Conservation (phyloP, 2,888 invertebrate genomes). For the Rotaria socialis region DNA sequence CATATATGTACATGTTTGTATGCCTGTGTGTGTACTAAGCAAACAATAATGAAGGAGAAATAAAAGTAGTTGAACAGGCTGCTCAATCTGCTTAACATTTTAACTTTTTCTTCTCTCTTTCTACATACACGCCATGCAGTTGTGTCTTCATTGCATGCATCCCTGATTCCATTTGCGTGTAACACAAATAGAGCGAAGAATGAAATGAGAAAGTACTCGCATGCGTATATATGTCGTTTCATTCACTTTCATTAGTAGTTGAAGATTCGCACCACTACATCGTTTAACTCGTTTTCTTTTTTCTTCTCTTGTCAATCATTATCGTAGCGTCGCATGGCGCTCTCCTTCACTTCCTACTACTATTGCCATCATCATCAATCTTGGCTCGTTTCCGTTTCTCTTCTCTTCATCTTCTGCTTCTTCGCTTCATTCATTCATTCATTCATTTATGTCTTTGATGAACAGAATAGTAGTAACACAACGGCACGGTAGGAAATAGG, state of each 20-base stretch:
- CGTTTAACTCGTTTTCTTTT: background rate
- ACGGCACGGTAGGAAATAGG: conserved; percentile 25
- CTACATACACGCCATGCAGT: background rate
- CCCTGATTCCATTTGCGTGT: background rate
- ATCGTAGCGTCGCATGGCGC: background rate
- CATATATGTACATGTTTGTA: background rate
- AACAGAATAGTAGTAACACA: conserved; percentile 23
- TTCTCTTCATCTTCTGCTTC: background rate
- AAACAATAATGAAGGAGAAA: background rate
- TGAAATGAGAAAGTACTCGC: background rate
- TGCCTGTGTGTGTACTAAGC: background rate
- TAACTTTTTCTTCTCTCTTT: background rate
- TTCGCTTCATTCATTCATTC: conserved; percentile 21
- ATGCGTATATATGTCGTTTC: background rate
- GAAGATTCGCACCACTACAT: conserved; percentile 18
- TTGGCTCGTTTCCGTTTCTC: conserved; percentile 25
- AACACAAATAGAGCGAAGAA: background rate
- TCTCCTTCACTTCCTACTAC: background rate
- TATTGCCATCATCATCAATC: background rate
- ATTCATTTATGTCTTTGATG: background rate
- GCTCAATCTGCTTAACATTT: background rate
- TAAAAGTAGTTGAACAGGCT: background rate
- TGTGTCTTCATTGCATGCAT: background rate
- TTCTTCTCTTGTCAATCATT: background rate
- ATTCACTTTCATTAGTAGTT: background rate